Conservation (phyloP, 2,888 invertebrate species). For the Andrena bicolor region DNA sequence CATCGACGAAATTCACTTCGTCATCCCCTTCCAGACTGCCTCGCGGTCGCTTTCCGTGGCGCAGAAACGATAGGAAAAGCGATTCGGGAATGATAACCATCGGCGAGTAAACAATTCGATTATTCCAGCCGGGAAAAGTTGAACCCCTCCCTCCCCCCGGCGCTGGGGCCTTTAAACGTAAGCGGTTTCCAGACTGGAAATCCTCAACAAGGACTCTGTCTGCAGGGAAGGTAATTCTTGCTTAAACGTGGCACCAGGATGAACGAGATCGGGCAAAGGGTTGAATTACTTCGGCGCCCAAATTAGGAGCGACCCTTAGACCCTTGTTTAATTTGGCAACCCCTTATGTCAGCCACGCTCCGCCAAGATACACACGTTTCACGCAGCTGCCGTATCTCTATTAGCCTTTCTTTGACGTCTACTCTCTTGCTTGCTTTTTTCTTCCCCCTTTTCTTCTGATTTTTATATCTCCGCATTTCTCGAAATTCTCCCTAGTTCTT, state of each 20-base stretch:
- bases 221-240: constrained; percentile 58
- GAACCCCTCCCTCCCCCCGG: neutral
- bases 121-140: constrained; percentile 62
- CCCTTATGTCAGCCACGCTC: constrained; percentile 72
- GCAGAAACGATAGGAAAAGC: neutral
- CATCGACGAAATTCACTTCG: constrained; percentile 16
- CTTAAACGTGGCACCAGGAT: constrained; percentile 51
- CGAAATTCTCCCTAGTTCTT: no score
- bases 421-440: neutral
- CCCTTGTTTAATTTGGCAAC: constrained; percentile 80
- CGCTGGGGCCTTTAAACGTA: constrained; percentile 24
- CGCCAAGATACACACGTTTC: constrained; percentile 70
- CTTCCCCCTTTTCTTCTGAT: neutral
- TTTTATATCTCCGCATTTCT: neutral
- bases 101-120: constrained; percentile 59
- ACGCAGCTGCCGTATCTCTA: constrained; percentile 31
- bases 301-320: constrained; percentile 78
- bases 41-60: neutral
- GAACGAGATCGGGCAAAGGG: constrained; percentile 40
- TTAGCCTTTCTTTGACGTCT: neutral
- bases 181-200: constrained; percentile 55
- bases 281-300: constrained; percentile 69
- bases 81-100: constrained; percentile 38
- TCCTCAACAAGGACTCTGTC: constrained; percentile 44
- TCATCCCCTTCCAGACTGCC: neutral